Evolutionary conservation across 2,113 vertebrate genomes (phyloP), one percentile per base, ranked within the genome.

Genomic region (Channa argus): DNA sequence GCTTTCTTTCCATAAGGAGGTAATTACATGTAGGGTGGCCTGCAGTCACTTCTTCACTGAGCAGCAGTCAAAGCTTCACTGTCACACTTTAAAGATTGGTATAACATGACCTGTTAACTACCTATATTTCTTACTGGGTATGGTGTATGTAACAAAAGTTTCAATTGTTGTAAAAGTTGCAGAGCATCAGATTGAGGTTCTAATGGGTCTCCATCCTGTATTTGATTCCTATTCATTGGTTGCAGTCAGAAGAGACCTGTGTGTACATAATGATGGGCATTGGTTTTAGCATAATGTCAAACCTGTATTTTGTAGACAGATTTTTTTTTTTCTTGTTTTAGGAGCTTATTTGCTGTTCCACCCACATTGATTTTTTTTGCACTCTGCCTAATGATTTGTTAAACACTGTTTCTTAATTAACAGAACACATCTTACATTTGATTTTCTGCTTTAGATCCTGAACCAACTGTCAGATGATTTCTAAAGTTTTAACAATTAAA

Each of bases 401-500:
- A 85, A 84, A 77, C 55, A 24, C 41, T 59, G 1, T 78, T 75
- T 76, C 49, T 77, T 77, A 67, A 79, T 24, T 5, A 70, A 36
- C 65, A 77, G 38, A 80, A 67, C 24, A 24, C 24, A 24, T 24
- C 24, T 24, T 24, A 24, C 24, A 24, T 24, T 24, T 24, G 24
- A 66, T 79, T 62, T 45, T 79, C 54, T 74, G 77, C 74, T 75
- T 88, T 6, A 70, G 61, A 37, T 1, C 43, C n/a, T 43, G 37
- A 70, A 58, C 56, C 43, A 56, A 70, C 46, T 81, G 62, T 86
- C 39, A 36, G 13, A 55, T 83, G 34, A 75, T 85, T 51, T 85
- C 77, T 78, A 44, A 15, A 66, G 84, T 88, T 80, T 81, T 87
- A 88, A 86, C 73, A 68, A 89, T 63, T 79, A 89, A 92, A 91